These are phyloP conservation scores for Leptopilina syphax DNA, from an alignment of 2,888 invertebrate species.

Conservation along the genomic window DNA sequence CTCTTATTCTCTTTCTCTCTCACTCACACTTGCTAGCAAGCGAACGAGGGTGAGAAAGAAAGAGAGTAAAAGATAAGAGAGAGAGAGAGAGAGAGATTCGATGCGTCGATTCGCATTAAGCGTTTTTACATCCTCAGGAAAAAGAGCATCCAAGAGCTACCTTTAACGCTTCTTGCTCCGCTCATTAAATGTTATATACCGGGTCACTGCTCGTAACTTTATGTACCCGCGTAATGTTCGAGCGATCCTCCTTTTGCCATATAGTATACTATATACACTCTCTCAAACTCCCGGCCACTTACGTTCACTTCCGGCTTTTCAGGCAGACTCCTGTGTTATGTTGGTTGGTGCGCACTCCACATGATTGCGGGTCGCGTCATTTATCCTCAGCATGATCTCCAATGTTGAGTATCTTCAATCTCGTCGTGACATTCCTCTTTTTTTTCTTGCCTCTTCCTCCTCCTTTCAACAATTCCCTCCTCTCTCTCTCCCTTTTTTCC, in stretches of 20 bases:
- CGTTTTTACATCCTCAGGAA: slow-evolving; percentile 11
- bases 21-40: no score
- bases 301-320: slow-evolving; percentile 15
- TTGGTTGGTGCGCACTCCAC: no score
- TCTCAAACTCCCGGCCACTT: slow-evolving; percentile 14
- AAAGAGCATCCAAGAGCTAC: slow-evolving; percentile 18
- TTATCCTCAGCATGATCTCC: background rate
- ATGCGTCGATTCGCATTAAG: slow-evolving; percentile 34
- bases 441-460: background rate
- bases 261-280: no score
- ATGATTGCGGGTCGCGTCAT: slow-evolving; percentile 1
- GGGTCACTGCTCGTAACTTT: slow-evolving; percentile 36
- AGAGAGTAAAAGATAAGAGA: no score
- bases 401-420: background rate
- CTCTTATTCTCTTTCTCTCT: no score
- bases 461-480: background rate
- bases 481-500: no score
- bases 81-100: background rate
- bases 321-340: background rate
- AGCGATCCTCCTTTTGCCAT: background rate
- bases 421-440: background rate
- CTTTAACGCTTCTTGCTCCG: slow-evolving; percentile 31
- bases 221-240: slow-evolving; percentile 30
- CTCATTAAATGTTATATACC: slow-evolving; percentile 35
- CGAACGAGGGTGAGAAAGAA: no score